Conservation (phyloP, 2,797 vertebrate genomes). For the Petrocephalus schoutedeni region DNA sequence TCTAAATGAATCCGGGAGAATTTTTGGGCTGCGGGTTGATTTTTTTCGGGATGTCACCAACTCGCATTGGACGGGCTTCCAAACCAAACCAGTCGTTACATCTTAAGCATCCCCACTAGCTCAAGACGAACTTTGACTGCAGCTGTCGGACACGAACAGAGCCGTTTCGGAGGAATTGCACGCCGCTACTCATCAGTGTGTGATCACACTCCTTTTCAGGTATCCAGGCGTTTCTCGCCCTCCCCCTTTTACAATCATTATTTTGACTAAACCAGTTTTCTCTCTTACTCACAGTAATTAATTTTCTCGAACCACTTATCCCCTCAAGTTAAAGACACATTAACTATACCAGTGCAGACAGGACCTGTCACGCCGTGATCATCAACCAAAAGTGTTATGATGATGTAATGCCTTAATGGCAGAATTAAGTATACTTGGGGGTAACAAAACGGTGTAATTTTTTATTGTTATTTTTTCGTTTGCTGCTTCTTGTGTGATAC, state of each 20-base stretch:
- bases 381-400: neutral
- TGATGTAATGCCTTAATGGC: neutral
- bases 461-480: neutral
- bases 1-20: neutral
- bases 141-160: neutral
- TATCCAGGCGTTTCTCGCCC: neutral
- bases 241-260: neutral
- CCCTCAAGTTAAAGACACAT: neutral
- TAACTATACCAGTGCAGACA: neutral
- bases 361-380: no score
- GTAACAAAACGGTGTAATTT: neutral
- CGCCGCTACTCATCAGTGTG: neutral
- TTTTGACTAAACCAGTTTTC: neutral
- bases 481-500: neutral
- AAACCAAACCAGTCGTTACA: neutral
- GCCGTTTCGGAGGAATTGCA: neutral
- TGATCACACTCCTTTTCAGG: neutral
- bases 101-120: neutral
- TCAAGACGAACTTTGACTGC: neutral
- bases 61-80: neutral
- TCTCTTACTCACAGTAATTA: neutral
- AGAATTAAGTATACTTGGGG: neutral
- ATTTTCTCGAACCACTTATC: neutral
- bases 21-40: neutral
- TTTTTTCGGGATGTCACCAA: neutral